Evolutionary conservation across 92 coral and sea anemone genomes (phyloP).

Genomic region (Paragorgia papillata): DNA sequence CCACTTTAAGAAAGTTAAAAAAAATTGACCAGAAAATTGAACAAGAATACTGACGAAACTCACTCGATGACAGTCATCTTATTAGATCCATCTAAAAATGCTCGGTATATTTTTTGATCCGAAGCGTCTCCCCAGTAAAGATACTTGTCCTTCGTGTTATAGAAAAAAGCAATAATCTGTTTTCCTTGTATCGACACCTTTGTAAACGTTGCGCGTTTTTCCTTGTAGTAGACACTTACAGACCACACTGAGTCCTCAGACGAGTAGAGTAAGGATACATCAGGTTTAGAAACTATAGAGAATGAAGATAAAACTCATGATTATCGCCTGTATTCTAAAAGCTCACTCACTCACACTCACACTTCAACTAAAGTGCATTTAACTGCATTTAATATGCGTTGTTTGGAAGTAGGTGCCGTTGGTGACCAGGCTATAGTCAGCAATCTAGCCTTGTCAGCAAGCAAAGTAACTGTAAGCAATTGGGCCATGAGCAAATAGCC

Average conservation of each 20-base stretch:
- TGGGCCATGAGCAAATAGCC: too few species aligned
- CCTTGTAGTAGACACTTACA: constrained; percentile 58
- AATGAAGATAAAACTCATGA: not conserved
- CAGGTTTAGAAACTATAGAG: constrained; percentile 45
- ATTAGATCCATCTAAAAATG: constrained; percentile 69
- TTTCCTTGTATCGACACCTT: constrained; percentile 73
- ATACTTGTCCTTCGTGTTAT: constrained; percentile 73
- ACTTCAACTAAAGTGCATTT: too few species aligned
- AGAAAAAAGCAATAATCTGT: constrained; percentile 70
- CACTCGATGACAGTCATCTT: constrained; percentile 65
- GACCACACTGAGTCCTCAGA: constrained; percentile 70
- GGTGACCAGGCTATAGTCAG: too few species aligned
- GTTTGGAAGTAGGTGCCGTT: too few species aligned
- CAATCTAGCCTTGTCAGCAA: too few species aligned
- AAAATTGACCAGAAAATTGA: too few species aligned
- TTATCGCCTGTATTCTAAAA: not conserved
- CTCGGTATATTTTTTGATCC: constrained; percentile 67
- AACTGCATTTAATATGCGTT: too few species aligned
- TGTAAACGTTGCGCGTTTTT: constrained; percentile 53
- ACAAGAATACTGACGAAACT: too few species aligned
- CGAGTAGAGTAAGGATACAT: constrained; percentile 68
- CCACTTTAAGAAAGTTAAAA: too few species aligned
- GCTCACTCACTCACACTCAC: too few species aligned
- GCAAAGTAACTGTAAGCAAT: too few species aligned
- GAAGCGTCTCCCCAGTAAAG: constrained; percentile 89